Percentiles rank a stretch among this genome's conserved stretches.
Evolutionary conservation across 2,797 vertebrate species (phyloP).

Genomic region (Pipistrellus kuhlii): DNA sequence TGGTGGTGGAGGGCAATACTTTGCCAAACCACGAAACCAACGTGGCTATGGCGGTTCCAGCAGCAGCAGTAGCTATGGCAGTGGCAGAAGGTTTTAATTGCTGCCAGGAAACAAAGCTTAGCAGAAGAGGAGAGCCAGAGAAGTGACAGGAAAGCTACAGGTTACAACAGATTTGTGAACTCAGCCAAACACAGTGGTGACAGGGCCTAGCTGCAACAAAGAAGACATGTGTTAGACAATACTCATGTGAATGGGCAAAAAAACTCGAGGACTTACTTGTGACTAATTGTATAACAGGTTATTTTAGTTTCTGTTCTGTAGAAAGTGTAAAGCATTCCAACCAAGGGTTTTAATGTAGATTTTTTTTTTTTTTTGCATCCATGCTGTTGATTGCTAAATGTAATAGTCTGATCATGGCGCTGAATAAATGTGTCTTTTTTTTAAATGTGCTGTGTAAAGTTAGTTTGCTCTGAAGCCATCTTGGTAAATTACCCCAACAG

Average conservation of each 20-base stretch:
- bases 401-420: too few relatives aligned
- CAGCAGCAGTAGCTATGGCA: background rate
- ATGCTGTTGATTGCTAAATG: too few relatives aligned
- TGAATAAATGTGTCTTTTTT: too few relatives aligned
- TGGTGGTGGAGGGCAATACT: too few relatives aligned
- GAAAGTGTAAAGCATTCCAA: slow-evolving; percentile 95
- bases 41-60: too few relatives aligned
- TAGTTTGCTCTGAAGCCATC: too few relatives aligned
- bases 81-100: background rate
- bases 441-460: too few relatives aligned
- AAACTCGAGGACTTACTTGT: slow-evolving; percentile 88
- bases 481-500: too few relatives aligned
- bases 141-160: slow-evolving; percentile 95
- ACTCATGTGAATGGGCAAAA: slow-evolving; percentile 81
- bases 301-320: slow-evolving; percentile 91
- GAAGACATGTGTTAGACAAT: slow-evolving; percentile 88
- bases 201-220: slow-evolving; percentile 94
- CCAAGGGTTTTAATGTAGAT: slow-evolving; percentile 93
- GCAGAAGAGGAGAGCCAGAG: slow-evolving; percentile 93
- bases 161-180: slow-evolving; percentile 94
- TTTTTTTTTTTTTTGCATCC: slow-evolving; percentile 86
- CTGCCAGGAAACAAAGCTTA: slow-evolving; percentile 96
- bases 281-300: slow-evolving; percentile 89
- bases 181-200: slow-evolving; percentile 94
- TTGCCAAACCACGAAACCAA: too few relatives aligned